A percentile compares a stretch with the other conserved stretches of the same genome.
Conservation (phyloP, 2,113 vertebrate species). For the Scartelaos histophorus region DNA sequence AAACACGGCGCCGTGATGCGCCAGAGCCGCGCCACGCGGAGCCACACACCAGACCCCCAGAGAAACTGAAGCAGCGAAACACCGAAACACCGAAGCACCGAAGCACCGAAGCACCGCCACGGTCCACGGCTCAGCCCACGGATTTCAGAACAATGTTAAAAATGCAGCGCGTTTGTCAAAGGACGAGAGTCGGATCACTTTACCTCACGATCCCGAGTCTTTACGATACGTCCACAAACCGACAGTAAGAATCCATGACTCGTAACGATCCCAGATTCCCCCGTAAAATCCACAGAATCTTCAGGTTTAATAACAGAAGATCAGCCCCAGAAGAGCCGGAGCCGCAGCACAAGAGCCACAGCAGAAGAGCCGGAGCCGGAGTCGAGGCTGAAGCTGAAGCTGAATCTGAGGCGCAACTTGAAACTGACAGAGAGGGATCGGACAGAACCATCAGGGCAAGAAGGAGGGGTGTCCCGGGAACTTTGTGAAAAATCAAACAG, state of each 20-base stretch:
- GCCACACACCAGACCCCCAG: too few relatives aligned
- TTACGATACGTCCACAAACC: conserved; percentile 26
- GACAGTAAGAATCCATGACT: conserved; percentile 30
- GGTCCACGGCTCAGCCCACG: conserved; percentile 19
- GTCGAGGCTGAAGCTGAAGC: too few relatives aligned
- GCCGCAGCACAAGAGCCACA: neutral
- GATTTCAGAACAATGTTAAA: conserved; percentile 40
- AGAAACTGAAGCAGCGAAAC: too few relatives aligned
- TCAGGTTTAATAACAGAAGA: neutral
- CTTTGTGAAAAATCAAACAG: neutral
- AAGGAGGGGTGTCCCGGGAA: conserved; percentile 19
- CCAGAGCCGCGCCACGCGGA: too few relatives aligned
- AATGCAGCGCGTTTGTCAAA: conserved; percentile 29
- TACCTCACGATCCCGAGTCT: conserved; percentile 38
- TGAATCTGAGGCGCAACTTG: conserved; percentile 75
- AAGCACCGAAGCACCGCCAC: conserved; percentile 25
- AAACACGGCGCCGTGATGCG: too few relatives aligned
- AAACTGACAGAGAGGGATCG: conserved; percentile 69
- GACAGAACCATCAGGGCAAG: conserved; percentile 33
- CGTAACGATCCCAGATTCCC: neutral
- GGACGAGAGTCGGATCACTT: conserved; percentile 1
- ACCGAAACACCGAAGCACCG: too few relatives aligned
- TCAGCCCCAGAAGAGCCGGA: neutral
- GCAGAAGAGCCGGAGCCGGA: conserved; percentile 20
- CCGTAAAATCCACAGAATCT: neutral